Conservation (phyloP, 2,888 invertebrate species). For the Nomada ferruginata region DNA sequence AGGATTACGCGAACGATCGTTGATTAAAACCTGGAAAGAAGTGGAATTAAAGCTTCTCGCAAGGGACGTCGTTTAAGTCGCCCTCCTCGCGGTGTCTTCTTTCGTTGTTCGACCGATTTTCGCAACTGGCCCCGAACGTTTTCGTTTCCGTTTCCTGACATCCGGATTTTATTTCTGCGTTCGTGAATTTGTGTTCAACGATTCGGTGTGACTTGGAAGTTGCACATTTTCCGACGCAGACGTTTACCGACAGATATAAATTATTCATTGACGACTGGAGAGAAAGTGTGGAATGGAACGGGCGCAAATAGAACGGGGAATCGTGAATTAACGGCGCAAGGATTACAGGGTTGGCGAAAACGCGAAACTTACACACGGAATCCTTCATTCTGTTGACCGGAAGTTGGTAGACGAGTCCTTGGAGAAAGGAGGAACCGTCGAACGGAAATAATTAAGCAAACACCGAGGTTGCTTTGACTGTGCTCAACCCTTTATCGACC, state of each 20-base stretch:
- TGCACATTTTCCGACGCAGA: background rate
- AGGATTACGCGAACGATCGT: slow-evolving; percentile 64
- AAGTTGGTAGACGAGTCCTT: slow-evolving; percentile 33
- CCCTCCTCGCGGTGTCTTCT: slow-evolving; percentile 24
- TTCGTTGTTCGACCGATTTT: slow-evolving; percentile 16
- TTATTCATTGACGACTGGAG: slow-evolving; percentile 20
- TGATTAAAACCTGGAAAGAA: slow-evolving; percentile 68
- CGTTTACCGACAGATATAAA: slow-evolving; percentile 27
- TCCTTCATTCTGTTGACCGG: slow-evolving; percentile 56
- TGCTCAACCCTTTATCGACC: slow-evolving; percentile 24
- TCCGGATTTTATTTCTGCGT: background rate
- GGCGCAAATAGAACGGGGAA: slow-evolving; percentile 33
- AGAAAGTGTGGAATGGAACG: slow-evolving; percentile 20
- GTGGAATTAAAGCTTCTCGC: slow-evolving; percentile 63
- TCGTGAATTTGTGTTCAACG: background rate
- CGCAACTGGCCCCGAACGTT: slow-evolving; percentile 11
- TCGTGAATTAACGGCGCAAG: slow-evolving; percentile 30
- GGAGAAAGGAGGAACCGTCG: slow-evolving; percentile 32
- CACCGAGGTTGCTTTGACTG: slow-evolving; percentile 22
- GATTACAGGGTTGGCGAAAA: slow-evolving; percentile 33
- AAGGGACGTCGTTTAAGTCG: slow-evolving; percentile 53
- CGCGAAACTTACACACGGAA: slow-evolving; percentile 53
- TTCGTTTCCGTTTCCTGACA: slow-evolving; percentile 16
- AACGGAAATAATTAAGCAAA: slow-evolving; percentile 51
- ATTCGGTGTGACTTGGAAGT: background rate